Percentiles rank a stretch among this genome's conserved stretches.
phyloP scores from a whole-genome alignment of 2,113 vertebrate genomes.

The Pteronura brasiliensis region DNA sequence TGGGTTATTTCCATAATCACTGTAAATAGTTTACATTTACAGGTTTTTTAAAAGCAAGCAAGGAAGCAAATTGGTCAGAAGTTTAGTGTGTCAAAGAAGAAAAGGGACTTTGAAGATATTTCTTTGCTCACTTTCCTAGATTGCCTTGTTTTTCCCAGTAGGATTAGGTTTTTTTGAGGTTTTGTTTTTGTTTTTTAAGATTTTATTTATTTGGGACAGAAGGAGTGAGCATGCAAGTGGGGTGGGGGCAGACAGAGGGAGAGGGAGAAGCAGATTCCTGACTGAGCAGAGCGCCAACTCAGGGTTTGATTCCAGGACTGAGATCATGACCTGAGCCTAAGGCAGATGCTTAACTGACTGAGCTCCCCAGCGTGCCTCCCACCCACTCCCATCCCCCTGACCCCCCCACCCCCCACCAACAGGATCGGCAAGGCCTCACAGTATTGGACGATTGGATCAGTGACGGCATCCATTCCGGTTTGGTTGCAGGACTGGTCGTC shows the following conservation, averaged over 20 bases:
- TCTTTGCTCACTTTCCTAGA: neutral
- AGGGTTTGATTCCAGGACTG: neutral
- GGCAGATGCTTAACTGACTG: neutral
- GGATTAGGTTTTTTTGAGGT: neutral
- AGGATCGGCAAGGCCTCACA: neutral
- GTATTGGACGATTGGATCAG: neutral
- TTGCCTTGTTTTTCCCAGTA: neutral
- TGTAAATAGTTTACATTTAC: constrained; percentile 42
- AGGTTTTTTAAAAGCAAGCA: neutral
- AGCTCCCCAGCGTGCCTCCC: neutral
- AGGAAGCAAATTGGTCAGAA: neutral
- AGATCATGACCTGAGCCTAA: neutral
- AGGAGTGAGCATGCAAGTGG: neutral
- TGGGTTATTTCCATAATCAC: constrained; percentile 40
- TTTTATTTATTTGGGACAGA: neutral
- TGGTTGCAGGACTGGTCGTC: neutral
- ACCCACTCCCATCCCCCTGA: fast-evolving
- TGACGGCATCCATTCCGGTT: neutral
- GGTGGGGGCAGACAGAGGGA: neutral
- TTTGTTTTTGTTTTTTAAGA: neutral
- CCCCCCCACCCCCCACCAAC: neutral
- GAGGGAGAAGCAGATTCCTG: neutral
- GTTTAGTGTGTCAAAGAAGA: constrained; percentile 8
- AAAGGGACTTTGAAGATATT: neutral
- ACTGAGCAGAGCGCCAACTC: neutral